Evolutionary conservation across 2,888 invertebrate genomes (phyloP).

Genomic region (Rhyacophila evoluta): DNA sequence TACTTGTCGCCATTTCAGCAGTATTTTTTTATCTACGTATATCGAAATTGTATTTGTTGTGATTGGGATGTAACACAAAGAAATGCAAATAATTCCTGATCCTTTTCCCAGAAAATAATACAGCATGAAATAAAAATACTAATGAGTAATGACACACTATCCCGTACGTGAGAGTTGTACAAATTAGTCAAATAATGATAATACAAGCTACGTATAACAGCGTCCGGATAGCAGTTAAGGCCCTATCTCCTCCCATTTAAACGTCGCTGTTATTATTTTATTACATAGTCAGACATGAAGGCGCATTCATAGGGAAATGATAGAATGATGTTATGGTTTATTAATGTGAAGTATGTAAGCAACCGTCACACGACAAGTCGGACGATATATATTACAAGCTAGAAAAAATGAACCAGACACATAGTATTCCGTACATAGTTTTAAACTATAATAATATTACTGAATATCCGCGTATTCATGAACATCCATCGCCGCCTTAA

Average conservation of each 20-base stretch:
- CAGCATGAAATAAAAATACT: background rate
- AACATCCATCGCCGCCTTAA: no score
- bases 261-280: constrained; percentile 3
- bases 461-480: no score
- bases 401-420: background rate
- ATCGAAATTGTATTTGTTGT: no score
- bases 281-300: background rate
- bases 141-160: constrained; percentile 1
- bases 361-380: constrained; percentile 4
- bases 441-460: background rate
- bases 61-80: no score
- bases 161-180: background rate
- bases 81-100: background rate
- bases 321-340: constrained; percentile 7
- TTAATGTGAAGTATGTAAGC: background rate
- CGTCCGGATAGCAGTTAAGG: background rate
- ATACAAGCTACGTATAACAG: background rate
- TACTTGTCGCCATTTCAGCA: no score
- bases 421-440: background rate
- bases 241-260: constrained; percentile 8
- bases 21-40: no score
- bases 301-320: background rate
- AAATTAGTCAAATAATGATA: background rate
- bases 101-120: background rate
- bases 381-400: background rate